Evolutionary conservation across 2,113 vertebrate species (phyloP).

Genomic region (Herpetotheres cachinnans): DNA sequence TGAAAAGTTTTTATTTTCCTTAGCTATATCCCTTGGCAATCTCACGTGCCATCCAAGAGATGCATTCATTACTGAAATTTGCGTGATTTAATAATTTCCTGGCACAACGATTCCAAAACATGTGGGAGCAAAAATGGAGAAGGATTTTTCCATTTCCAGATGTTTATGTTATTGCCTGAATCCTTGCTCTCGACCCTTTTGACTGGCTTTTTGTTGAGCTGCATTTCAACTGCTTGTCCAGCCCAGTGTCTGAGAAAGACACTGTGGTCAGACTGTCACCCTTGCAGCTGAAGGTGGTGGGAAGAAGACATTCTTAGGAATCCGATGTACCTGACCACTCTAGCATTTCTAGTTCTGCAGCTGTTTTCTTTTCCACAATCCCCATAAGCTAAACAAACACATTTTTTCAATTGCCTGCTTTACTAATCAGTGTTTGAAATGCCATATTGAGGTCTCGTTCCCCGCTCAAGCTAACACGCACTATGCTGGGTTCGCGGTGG

Average conservation of each 20-base stretch:
- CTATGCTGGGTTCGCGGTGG: not conserved
- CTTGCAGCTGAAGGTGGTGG: not conserved
- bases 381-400: not conserved
- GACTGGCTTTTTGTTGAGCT: not conserved
- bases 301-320: not conserved
- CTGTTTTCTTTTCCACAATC: not conserved
- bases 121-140: not conserved
- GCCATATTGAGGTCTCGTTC: not conserved
- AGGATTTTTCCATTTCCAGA: not conserved
- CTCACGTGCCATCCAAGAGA: not conserved
- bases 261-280: not conserved
- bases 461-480: not conserved
- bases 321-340: not conserved
- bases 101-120: not conserved
- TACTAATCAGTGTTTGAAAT: not conserved
- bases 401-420: not conserved
- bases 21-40: not conserved
- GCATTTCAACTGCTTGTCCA: not conserved
- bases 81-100: constrained; percentile 30
- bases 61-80: not conserved
- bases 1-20: not conserved
- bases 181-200: not conserved
- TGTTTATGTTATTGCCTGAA: not conserved
- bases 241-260: not conserved
- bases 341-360: not conserved